Base-by-base conservation (phyloP, 2,797 vertebrate genomes). In the Apogon talboti region DNA sequence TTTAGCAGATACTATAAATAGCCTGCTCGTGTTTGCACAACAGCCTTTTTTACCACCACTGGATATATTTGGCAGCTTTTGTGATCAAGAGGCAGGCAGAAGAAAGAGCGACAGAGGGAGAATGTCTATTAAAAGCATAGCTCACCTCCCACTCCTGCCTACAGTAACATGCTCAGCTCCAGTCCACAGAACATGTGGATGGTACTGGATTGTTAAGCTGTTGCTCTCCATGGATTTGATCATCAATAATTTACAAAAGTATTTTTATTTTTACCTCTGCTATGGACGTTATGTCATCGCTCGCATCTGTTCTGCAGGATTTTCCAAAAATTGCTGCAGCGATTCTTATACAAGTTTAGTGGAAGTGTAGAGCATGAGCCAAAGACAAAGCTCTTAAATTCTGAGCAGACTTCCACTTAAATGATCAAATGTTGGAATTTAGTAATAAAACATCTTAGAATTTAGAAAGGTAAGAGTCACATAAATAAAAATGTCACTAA, bases 41-140 rank as follows among this genome's bases (percentile, higher is more conserved):
- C 86, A 82, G 85, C 78, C 79, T 87, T 84, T 88, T 89, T 87
- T 81, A 86, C 87, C 89, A 91, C 86, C 81, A 41, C 84, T 91
- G 91, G 85, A 88, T 91, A 93, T 87, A 88, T 91, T 91, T 92
- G 92, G 89, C 89, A 88, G 82, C 81, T 81, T 87, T 78, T 82
- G 86, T 85, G 90, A 92, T 86, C 68, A 85, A 82, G 87, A 89
- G 82, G 85, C 71, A 88, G 74, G 82, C 83, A 64, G 74, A 70
- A 83, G 78, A 89, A 88, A 89, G 86, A 91, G 75, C 53, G 78
- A 90, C 74, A 78, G 82, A 84, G 81, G 58, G 74, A 84, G 78
- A 70, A 69, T 51, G 69, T 87, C 89, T 92, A 92, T 89, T 76
- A 89, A 92, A 93, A 93, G 89, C 85, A 78, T 54, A 65, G 62